A percentile compares a stretch with the other conserved stretches of the same genome.
These are phyloP conservation scores for Cartodere bifasciata DNA, from an alignment of 2,888 invertebrate species.

Conservation along the genomic window DNA sequence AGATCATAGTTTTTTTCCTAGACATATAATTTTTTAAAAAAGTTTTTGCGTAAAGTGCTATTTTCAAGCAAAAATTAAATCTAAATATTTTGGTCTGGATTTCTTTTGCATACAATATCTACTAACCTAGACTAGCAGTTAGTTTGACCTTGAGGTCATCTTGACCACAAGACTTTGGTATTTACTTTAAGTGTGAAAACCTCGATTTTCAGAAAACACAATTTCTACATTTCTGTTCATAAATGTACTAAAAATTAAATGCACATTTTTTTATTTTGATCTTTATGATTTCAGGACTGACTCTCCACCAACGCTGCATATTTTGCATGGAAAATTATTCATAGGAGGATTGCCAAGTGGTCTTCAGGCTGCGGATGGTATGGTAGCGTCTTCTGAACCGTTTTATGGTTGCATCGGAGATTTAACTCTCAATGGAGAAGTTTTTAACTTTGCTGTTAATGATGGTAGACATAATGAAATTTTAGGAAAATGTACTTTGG, in stretches of 20 bases:
- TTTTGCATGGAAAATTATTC: slow-evolving; percentile 60
- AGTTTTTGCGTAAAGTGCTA: too few relatives aligned
- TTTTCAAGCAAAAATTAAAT: too few relatives aligned
- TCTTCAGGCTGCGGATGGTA: slow-evolving; percentile 40
- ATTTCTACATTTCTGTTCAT: neutral
- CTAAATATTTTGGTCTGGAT: too few relatives aligned
- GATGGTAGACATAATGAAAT: slow-evolving; percentile 46
- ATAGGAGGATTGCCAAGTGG: slow-evolving; percentile 73
- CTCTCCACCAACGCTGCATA: slow-evolving; percentile 43
- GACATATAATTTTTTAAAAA: too few relatives aligned
- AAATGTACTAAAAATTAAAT: neutral
- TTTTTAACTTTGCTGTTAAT: slow-evolving; percentile 67
- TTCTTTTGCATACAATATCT: too few relatives aligned
- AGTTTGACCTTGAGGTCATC: too few relatives aligned
- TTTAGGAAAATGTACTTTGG: slow-evolving; percentile 45
- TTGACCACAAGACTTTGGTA: too few relatives aligned
- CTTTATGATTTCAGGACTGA: slow-evolving; percentile 18
- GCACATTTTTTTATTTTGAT: neutral
- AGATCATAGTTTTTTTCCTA: too few relatives aligned
- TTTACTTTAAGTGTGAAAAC: too few relatives aligned
- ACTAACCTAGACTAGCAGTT: too few relatives aligned
- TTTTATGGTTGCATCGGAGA: slow-evolving; percentile 91
- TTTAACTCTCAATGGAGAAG: slow-evolving; percentile 72
- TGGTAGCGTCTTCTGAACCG: slow-evolving; percentile 44
- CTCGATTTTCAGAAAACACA: too few relatives aligned